Evolutionary conservation across 2,797 vertebrate genomes (phyloP).

Genomic region (Simalia tracyae): DNA sequence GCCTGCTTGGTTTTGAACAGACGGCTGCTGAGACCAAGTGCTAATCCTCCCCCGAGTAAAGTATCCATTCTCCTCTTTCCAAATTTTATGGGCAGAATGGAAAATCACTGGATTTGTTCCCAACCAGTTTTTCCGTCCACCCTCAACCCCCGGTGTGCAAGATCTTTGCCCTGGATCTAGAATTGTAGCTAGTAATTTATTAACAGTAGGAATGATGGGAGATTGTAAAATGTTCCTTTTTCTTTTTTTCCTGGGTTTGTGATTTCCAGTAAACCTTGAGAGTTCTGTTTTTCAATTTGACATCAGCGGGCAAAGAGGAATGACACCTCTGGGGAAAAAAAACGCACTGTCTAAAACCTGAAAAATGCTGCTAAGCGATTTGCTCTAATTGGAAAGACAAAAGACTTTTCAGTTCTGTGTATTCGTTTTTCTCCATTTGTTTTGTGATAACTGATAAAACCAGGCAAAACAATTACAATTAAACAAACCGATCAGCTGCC

Average conservation of each 20-base stretch:
- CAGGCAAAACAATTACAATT: not conserved
- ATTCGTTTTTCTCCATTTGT: not conserved
- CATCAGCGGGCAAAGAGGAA: not conserved
- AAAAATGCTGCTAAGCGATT: not conserved
- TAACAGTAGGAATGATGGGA: not conserved
- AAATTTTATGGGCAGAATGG: not conserved
- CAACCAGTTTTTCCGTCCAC: not conserved
- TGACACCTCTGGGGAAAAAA: not conserved
- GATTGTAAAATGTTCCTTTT: not conserved
- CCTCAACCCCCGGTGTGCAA: not conserved
- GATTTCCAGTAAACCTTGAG: not conserved
- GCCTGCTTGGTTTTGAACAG: not conserved
- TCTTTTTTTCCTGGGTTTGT: not conserved
- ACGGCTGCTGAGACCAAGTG: no score
- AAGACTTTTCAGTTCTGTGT: not conserved
- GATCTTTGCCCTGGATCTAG: constrained; percentile 1
- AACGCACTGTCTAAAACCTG: not conserved
- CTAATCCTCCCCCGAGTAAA: not conserved
- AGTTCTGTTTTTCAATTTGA: not conserved
- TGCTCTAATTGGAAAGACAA: not conserved
- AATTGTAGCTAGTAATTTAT: constrained; percentile 16
- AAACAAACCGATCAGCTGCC: not conserved
- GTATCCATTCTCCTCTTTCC: not conserved
- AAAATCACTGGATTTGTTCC: not conserved
- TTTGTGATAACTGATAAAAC: not conserved